These are phyloP conservation scores for Actinemys pallida DNA, from an alignment of 2,113 vertebrate species.

Conservation along the genomic window DNA sequence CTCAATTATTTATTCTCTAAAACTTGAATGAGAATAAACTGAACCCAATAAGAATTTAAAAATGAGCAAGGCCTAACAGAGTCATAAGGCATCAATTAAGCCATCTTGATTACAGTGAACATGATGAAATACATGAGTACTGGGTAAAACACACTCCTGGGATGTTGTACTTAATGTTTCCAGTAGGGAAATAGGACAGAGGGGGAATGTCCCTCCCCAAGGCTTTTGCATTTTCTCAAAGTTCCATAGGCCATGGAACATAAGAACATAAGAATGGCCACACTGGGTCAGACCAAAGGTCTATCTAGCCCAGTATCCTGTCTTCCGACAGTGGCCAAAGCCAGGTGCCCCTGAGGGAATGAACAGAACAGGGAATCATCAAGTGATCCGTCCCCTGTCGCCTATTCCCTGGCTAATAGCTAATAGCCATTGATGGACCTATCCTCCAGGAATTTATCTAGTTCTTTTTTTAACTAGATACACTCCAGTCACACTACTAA, in stretches of 20 bases:
- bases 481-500: neutral
- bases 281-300: too few relatives aligned
- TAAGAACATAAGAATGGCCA: too few relatives aligned
- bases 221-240: neutral
- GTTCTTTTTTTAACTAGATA: too few relatives aligned
- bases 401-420: too few relatives aligned
- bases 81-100: neutral
- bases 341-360: too few relatives aligned
- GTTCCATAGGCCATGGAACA: neutral
- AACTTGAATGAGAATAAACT: conserved; percentile 30
- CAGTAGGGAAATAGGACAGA: neutral
- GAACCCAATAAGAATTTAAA: conserved; percentile 40
- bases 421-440: too few relatives aligned
- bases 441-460: too few relatives aligned
- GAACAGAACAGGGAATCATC: too few relatives aligned
- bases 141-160: neutral
- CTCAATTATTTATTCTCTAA: conserved; percentile 75
- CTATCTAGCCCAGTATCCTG: too few relatives aligned
- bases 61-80: neutral
- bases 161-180: neutral
- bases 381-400: too few relatives aligned
- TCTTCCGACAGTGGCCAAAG: too few relatives aligned
- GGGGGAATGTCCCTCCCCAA: neutral
- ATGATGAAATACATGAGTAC: rapidly evolving
- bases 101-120: neutral